Percentiles rank a stretch among this genome's conserved stretches.
Conservation (phyloP, 2,113 vertebrate genomes). For the Anas platyrhynchos region DNA sequence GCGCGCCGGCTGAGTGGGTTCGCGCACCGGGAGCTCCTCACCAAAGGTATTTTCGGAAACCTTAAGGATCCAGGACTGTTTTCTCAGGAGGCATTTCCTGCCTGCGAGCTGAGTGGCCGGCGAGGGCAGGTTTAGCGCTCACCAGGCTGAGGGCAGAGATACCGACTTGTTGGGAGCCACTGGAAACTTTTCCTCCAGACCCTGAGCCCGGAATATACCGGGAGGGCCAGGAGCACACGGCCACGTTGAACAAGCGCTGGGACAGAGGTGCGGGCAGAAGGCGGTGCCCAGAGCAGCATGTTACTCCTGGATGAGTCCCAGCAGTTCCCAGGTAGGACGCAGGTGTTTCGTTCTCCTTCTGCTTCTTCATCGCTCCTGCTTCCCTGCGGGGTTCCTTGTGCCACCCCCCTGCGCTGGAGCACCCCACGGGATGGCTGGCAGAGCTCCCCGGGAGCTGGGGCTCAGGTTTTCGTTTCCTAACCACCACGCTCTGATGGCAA, state of each 20-base stretch:
- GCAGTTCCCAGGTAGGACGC: constrained; percentile 65
- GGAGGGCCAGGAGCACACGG: not conserved
- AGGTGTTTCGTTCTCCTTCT: not conserved
- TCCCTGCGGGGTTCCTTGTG: not conserved
- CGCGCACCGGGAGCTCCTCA: constrained; percentile 33
- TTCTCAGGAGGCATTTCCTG: constrained; percentile 23
- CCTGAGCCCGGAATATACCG: constrained; percentile 43
- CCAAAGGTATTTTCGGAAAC: constrained; percentile 68
- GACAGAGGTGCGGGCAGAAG: not conserved
- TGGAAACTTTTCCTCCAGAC: constrained; percentile 62
- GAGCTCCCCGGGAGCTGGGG: not conserved
- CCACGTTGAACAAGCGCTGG: not conserved
- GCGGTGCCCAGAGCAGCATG: constrained; percentile 18
- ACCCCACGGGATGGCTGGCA: not conserved
- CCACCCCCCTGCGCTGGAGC: not conserved
- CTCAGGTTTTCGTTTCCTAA: not conserved
- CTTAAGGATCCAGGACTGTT: constrained; percentile 33
- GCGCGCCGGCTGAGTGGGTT: constrained; percentile 21
- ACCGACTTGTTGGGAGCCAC: constrained; percentile 25
- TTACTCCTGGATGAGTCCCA: constrained; percentile 69
- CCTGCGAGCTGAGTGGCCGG: not conserved
- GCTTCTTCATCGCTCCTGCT: not conserved
- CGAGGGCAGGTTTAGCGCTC: constrained; percentile 13
- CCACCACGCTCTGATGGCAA: not conserved
- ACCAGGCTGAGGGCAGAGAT: constrained; percentile 19